A percentile compares a stretch with the other conserved stretches of the same genome.
These are phyloP conservation scores for Neopelma chrysocephalum DNA, from an alignment of 2,797 vertebrate species.

Conservation along the genomic window DNA sequence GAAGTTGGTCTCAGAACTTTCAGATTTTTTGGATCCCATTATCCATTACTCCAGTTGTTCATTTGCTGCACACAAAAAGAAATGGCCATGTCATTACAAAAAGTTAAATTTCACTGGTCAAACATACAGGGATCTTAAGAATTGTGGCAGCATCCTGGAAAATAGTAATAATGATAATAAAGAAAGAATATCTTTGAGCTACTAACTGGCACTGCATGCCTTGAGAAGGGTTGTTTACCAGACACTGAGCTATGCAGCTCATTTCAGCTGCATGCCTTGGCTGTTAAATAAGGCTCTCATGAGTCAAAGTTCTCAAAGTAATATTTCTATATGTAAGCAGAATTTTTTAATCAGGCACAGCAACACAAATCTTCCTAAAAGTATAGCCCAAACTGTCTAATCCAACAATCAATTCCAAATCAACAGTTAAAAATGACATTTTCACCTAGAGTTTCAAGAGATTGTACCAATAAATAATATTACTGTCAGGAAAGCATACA, in stretches of 20 bases:
- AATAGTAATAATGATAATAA: background rate
- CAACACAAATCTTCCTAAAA: background rate
- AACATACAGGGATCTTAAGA: background rate
- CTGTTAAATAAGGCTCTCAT: background rate
- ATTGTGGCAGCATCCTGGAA: background rate
- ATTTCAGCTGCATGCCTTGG: background rate
- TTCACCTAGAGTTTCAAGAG: background rate
- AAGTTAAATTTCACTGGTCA: background rate
- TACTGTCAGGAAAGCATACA: background rate
- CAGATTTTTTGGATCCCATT: background rate
- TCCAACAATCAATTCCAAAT: background rate
- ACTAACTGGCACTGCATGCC: background rate
- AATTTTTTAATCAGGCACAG: background rate
- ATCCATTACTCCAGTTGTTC: background rate
- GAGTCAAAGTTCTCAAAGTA: slow-evolving; percentile 1
- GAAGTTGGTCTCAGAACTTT: background rate
- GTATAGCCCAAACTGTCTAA: background rate
- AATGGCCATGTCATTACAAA: background rate
- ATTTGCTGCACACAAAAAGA: background rate
- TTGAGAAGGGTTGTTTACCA: background rate
- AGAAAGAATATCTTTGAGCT: background rate
- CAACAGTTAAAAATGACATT: background rate
- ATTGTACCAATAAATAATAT: background rate
- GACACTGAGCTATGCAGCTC: background rate
- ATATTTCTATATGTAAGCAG: background rate